Evolutionary conservation across 2,888 invertebrate species (phyloP), one percentile per base, ranked within the genome.

Genomic region (Scelioninae gen. 2): DNA sequence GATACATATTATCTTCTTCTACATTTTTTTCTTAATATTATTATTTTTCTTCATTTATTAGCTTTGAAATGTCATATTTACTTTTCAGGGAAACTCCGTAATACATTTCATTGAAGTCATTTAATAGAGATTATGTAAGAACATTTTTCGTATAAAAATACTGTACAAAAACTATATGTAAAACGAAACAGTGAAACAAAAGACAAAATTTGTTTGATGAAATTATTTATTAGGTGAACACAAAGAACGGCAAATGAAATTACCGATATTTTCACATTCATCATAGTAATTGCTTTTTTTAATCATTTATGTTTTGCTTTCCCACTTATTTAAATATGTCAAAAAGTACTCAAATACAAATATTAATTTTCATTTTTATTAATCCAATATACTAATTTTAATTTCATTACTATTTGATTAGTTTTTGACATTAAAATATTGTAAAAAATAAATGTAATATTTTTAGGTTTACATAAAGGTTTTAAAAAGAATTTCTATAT

Each of bases 241-340:
- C 39, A 19, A 73, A 61, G 67, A 73, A 67, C 72, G 72, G 67
- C 67, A 67, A 72, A 60, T 41, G n/a, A 60, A 46, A 6, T 50
- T 41, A 48, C 35, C 22, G 6, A 28, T 53, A 41, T 52, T 33
- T n/a, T 53, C 48, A 61, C 58, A 61, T 57, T 67, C 48, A 67
- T 67, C 67, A 55, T 50, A 46, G 43, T 55, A 50, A 57, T 37
- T 57, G 61, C 50, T 63, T 73, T 53, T 64, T 43, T 58, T 71
- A 25, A 65, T 72, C 45, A 60, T 45, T 58, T 53, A 10, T 33
- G 28, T 31, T 65, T 58, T 52, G 28, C 43, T 63, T 64, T 53
- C 18, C 33, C 43, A 39, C 33, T 68, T 46, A 46, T 41, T 19
- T 19, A 16, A 19, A 46, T 22, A 31, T 15, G 37, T 53, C 37